Evolutionary conservation across 2,797 vertebrate genomes (phyloP), one percentile per base, ranked within the genome.

Genomic region (Paratrypauchen microcephalus): DNA sequence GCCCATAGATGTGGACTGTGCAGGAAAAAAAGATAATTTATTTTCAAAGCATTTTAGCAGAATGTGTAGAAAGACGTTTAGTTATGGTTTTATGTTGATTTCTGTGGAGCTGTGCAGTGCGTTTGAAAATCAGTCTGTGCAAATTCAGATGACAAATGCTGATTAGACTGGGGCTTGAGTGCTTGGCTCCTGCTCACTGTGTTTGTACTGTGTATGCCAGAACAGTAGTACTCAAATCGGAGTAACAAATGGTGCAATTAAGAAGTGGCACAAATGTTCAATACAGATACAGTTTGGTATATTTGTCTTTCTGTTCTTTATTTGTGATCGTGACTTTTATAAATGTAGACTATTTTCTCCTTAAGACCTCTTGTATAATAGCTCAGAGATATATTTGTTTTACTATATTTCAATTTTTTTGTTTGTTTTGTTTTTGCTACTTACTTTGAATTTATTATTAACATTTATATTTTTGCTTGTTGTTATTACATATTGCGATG

Each of bases 11-110:
- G 21, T 32, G 65, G 66, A 61, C 58, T 66, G 50, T 47, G 32
- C 32, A 36, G 58, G 62, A 67, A 62, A 68, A 52, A 54, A 47
- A 58, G 28, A 55, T 54, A 69, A 82, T 66, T 26, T 65, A 78
- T 72, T 64, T 64, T 48, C 15, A 47, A 48, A 26, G 62, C 41
- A 48, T 61, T 41, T 41, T 21, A 48, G 23, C 13, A 64, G 15
- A 48, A 64, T 16, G 21, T 48, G 61, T 64, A 47, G 61, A 41
- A 47, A 26, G 41, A 47, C 2, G 39, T 64, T 64, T 47, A 23
- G 21, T 45, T 21, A 47, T 63, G 61, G 5, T 24, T 63, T 64
- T 45, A n/a, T 41, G 32, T 23, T 23, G n/a, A 41, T 57, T 62
- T 41, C 32, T 62, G 2, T 16, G 32, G n/a, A 6, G 21, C 36